phyloP scores from a whole-genome alignment of 2,888 invertebrate species.

The Opisthograptis luteolata region DNA sequence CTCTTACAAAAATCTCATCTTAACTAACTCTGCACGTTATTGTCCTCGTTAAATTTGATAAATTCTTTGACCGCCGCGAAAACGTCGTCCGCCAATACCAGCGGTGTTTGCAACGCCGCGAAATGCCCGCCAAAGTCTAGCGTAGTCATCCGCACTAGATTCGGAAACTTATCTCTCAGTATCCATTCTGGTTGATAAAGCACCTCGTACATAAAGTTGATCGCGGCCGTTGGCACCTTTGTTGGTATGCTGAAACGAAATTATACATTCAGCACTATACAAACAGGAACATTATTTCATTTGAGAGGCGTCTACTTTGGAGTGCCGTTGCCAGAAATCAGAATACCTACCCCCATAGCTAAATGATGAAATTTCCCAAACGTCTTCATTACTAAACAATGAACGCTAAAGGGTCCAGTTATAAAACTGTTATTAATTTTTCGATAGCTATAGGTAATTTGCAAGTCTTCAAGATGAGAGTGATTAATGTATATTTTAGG shows the following conservation, averaged over 20 bases:
- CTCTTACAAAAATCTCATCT: not conserved
- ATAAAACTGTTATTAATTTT: no score
- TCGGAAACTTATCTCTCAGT: slow-evolving; percentile 85
- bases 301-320: no score
- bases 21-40: slow-evolving; percentile 8
- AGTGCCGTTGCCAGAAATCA: no score
- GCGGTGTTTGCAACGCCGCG: slow-evolving; percentile 91
- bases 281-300: no score
- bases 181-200: slow-evolving; percentile 85
- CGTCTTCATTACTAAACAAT: no score
- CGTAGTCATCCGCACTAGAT: slow-evolving; percentile 88
- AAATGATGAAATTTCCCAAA: no score
- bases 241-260: slow-evolving; percentile 85
- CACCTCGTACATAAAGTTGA: slow-evolving; percentile 90
- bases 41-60: slow-evolving; percentile 48
- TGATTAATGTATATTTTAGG: no score
- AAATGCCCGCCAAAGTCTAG: slow-evolving; percentile 92
- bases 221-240: slow-evolving; percentile 88
- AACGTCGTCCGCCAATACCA: slow-evolving; percentile 86
- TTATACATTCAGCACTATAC: no score
- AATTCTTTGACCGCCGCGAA: slow-evolving; percentile 59
- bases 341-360: no score
- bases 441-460: no score
- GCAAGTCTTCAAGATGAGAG: no score
- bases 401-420: no score